Evolutionary conservation across 2,888 invertebrate species (phyloP).

Genomic region (Aromia moschata): DNA sequence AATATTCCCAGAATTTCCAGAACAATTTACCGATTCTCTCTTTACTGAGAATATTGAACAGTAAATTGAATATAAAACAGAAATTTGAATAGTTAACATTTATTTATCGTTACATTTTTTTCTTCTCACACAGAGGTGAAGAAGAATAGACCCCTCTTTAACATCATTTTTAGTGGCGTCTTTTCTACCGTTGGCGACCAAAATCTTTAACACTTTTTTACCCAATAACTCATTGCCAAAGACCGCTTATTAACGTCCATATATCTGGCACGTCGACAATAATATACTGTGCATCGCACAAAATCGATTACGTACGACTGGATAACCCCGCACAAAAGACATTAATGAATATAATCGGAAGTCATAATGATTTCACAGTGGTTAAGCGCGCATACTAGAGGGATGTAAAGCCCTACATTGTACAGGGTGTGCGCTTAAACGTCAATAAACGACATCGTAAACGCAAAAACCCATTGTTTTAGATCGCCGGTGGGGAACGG

Average conservation of each 20-base stretch:
- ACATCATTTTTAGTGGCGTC: too few relatives aligned
- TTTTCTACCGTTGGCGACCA: too few relatives aligned
- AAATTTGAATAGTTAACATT: too few relatives aligned
- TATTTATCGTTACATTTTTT: too few relatives aligned
- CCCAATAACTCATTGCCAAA: conserved; percentile 19
- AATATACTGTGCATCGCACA: conserved; percentile 42
- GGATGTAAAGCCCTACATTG: conserved; percentile 18
- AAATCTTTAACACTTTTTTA: background rate
- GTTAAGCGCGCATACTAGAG: conserved; percentile 38
- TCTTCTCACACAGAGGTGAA: too few relatives aligned
- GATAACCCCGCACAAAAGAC: conserved; percentile 49
- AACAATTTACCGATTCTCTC: too few relatives aligned
- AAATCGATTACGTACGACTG: conserved; percentile 49
- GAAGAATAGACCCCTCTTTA: too few relatives aligned
- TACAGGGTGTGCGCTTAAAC: conserved; percentile 16
- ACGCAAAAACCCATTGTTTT: conserved; percentile 1
- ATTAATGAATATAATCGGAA: conserved; percentile 53
- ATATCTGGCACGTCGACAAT: conserved; percentile 43
- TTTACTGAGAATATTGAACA: too few relatives aligned
- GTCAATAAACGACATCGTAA: conserved; percentile 13
- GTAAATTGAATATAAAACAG: too few relatives aligned
- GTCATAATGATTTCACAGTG: conserved; percentile 52
- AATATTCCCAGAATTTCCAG: too few relatives aligned
- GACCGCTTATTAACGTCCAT: conserved; percentile 28
- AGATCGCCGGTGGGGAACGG: background rate